Percentiles rank a stretch among this genome's conserved stretches.
Evolutionary conservation across 2,888 invertebrate species (phyloP).

Genomic region (Scelioninae gen. 1): DNA sequence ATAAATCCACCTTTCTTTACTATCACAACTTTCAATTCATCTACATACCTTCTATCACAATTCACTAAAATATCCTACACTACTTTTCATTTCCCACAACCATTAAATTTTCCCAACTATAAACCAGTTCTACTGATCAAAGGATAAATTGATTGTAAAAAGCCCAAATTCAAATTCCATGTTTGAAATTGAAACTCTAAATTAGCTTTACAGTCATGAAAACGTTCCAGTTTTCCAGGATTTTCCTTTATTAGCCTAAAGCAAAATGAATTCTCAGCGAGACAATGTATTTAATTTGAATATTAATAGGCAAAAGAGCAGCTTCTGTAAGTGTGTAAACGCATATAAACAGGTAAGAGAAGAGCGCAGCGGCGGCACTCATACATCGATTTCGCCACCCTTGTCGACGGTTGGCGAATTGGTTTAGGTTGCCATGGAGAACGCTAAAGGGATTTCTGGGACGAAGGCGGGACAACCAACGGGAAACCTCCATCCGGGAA

Average conservation of each 20-base stretch:
- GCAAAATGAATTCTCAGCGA: constrained; percentile 30
- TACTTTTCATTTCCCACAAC: no score
- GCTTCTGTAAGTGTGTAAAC: constrained; percentile 46
- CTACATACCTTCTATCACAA: no score
- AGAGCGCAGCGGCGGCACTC: constrained; percentile 64
- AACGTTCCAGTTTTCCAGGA: constrained; percentile 11
- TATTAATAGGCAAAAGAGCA: constrained; percentile 57
- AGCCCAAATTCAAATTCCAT: no score
- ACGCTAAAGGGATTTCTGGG: constrained; percentile 76
- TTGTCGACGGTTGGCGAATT: constrained; percentile 83
- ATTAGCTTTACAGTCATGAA: no score
- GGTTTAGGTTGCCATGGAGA: constrained; percentile 83
- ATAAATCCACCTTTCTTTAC: no score
- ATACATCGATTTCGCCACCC: constrained; percentile 73
- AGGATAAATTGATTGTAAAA: no score
- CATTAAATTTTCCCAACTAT: no score
- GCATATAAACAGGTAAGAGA: constrained; percentile 66
- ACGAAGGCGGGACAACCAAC: constrained; percentile 78
- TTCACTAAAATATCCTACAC: no score
- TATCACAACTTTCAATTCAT: no score
- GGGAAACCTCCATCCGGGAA: constrained; percentile 83
- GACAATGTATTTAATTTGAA: constrained; percentile 56
- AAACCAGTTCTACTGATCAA: no score
- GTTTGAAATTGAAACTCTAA: no score
- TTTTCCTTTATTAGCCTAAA: constrained; percentile 16